Percentiles rank a stretch among this genome's conserved stretches.
These are phyloP conservation scores for Microplitis manilae DNA, from an alignment of 2,888 invertebrate genomes.

Conservation along the genomic window DNA sequence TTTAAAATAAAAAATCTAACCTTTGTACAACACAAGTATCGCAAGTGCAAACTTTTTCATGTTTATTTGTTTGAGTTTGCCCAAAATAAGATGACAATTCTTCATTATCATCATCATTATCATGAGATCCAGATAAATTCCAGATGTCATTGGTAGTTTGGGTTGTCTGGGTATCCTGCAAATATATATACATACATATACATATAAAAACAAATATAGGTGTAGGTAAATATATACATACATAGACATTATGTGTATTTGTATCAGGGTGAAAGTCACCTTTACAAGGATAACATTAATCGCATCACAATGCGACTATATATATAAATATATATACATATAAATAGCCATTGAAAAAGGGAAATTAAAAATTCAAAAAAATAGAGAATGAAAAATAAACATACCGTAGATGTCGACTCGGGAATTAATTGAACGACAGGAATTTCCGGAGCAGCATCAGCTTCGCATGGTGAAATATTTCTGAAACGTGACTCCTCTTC, in stretches of 20 bases:
- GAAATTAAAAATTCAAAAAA: not conserved
- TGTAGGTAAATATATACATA: not conserved
- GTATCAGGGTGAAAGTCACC: not conserved
- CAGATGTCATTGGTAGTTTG: not conserved
- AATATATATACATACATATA: not conserved
- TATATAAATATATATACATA: conserved; percentile 11
- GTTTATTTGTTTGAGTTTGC: conserved; percentile 11
- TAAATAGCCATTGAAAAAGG: conserved; percentile 7
- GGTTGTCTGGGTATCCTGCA: conserved; percentile 14
- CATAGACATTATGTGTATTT: not conserved
- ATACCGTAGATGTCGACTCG: conserved; percentile 39
- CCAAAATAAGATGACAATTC: conserved; percentile 27
- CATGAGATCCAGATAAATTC: not conserved
- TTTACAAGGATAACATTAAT: not conserved
- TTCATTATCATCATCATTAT: conserved; percentile 24
- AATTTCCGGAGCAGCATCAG: conserved; percentile 48
- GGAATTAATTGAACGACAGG: conserved; percentile 49
- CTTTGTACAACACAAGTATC: conserved; percentile 59
- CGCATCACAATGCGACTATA: not conserved
- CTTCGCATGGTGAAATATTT: conserved; percentile 46
- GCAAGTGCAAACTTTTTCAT: conserved; percentile 55
- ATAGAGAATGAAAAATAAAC: not conserved
- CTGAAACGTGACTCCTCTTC: conserved; percentile 43
- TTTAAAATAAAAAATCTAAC: conserved; percentile 48
- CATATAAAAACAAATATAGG: not conserved